phyloP scores from a whole-genome alignment of 2,888 invertebrate species.

The Euphydryas editha region DNA sequence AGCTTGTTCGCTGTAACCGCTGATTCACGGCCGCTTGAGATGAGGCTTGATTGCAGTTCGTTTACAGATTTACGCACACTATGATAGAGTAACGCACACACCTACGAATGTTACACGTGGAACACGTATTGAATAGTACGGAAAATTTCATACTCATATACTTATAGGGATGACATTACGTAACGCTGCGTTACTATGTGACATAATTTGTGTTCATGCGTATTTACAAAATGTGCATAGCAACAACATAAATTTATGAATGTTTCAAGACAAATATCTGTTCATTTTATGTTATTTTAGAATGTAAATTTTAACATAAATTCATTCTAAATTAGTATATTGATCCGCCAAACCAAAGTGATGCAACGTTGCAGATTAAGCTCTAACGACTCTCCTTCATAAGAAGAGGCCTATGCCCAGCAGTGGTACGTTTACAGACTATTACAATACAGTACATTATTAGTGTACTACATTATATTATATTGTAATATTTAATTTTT shows the following conservation, averaged over 20 bases:
- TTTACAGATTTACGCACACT: constrained; percentile 49
- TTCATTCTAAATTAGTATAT: too few relatives aligned
- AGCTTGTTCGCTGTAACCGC: constrained; percentile 62
- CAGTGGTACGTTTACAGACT: too few relatives aligned
- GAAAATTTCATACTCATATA: constrained; percentile 30
- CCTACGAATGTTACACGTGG: constrained; percentile 9
- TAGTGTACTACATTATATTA: neutral
- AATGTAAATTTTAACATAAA: too few relatives aligned
- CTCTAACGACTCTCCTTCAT: too few relatives aligned
- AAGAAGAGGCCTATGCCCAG: too few relatives aligned
- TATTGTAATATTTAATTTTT: neutral
- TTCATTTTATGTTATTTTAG: neutral
- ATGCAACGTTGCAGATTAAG: too few relatives aligned
- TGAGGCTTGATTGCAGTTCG: constrained; percentile 66
- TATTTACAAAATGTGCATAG: neutral
- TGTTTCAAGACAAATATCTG: neutral
- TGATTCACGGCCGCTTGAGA: constrained; percentile 66
- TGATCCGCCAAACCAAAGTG: too few relatives aligned
- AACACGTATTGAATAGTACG: constrained; percentile 33
- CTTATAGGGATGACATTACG: constrained; percentile 23
- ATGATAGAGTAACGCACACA: constrained; percentile 7
- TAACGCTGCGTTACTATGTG: constrained; percentile 18
- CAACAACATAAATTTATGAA: neutral
- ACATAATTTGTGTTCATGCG: constrained; percentile 6
- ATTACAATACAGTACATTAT: too few relatives aligned